Evolutionary conservation across 2,113 vertebrate species (phyloP), one percentile per base, ranked within the genome.

Genomic region (Spheniscus mendiculus): DNA sequence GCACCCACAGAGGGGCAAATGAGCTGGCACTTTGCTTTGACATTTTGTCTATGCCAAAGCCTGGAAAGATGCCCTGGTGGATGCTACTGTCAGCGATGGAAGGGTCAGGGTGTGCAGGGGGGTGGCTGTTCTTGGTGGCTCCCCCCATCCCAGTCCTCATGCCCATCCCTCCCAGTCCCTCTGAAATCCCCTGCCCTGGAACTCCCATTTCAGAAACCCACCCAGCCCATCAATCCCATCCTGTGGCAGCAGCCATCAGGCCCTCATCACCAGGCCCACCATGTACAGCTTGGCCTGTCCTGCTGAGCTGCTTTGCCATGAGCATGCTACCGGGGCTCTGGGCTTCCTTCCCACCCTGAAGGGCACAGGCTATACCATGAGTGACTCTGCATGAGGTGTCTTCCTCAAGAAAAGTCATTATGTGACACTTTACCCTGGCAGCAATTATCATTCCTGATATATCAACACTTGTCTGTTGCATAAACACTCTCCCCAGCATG

Each of bases 311-410:
- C 58, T 44, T 21, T 16, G 27, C n/a, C 9, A 2, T 7, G n/a
- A 26, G 34, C 30, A 32, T 22, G 34, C 58, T 38, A 12, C 1
- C 1, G 5, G n/a, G 32, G 6, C 38, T 72, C 1, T 4, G n/a
- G 32, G 6, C 38, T 72, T 44, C 34, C 53, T 40, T 23, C 17
- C 27, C 34, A 26, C 11, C 8, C 47, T 19, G 63, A 12, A 7
- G 2, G 20, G 32, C 69, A 45, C 32, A 22, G 50, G 16, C 12
- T 81, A 9, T 15, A 23, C 32, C 20, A 2, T 4, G 12, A 34
- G 5, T 19, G 20, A 12, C 15, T 23, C 66, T 50, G 22, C 9
- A 29, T 6, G 29, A 65, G 16, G 5, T 21, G 22, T 32, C 49
- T 61, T 78, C 59, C 63, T 29, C 38, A 34, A 29, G n/a, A 32